Evolutionary conservation across 2,113 vertebrate genomes (phyloP), one percentile per base, ranked within the genome.

Genomic region (Tragelaphus buxtoni): DNA sequence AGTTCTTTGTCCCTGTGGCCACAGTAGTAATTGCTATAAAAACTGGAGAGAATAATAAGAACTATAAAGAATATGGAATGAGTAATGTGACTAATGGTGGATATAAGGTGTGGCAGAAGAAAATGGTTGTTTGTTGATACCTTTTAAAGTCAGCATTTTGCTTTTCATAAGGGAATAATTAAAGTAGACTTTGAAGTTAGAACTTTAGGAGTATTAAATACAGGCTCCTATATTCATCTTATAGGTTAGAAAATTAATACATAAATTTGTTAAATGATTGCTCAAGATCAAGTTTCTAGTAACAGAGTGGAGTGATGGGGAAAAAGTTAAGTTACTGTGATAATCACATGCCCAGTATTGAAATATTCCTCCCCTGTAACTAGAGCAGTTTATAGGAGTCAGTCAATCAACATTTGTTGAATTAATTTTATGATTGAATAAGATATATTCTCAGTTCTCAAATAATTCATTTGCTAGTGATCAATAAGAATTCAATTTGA

Each of bases 221-320:
- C 22, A 95, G 20, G 47, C 4, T 80, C 26, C 42, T 81, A 35
- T 81, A 81, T 35, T 95, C 28, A 83, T 95, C 2, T 69, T 88
- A 26, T 35, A 79, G 58, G 58, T 55, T 85, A 94, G 86, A 58
- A 87, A 94, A 80, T 9, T 85, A 51, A 94, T 55, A 53, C 16
- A 12, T 42, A 42, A 16, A 28, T 22, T 93, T 8, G n/a, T 35
- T 82, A 56, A 74, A 49, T 94, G 32, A 11, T 47, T 96, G 26
- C 49, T 88, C 58, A 81, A 76, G 32, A 85, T 69, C 14, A 88
- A 39, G 16, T 94, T 97, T 94, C 81, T 94, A 42, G 42, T 89
- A 47, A n/a, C 42, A 65, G 55, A 82, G n/a, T 63, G 58, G 49
- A 72, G 24, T 87, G 51, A 58, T 28, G 14, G 42, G 30, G 26